Evolutionary conservation across 2,113 vertebrate species (phyloP).

Genomic region (Indicator indicator): DNA sequence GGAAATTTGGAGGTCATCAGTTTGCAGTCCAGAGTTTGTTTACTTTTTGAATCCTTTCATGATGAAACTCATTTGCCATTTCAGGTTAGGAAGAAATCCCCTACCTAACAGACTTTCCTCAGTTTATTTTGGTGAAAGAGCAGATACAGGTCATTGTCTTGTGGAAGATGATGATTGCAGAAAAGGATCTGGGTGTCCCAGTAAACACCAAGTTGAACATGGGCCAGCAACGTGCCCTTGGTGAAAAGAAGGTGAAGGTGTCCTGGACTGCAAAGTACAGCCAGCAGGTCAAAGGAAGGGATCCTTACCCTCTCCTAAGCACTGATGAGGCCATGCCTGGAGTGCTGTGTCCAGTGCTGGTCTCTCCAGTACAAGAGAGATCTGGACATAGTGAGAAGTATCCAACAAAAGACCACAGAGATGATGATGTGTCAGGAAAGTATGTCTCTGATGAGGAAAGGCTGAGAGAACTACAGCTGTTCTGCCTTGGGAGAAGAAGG

Average conservation of each 20-base stretch:
- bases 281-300: background rate
- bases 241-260: background rate
- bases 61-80: background rate
- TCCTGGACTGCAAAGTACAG: background rate
- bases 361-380: background rate
- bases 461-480: background rate
- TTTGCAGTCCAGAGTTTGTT: background rate
- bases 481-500: too few species aligned
- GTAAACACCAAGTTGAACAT: accelerated
- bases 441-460: background rate
- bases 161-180: background rate
- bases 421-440: background rate
- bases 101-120: background rate
- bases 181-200: background rate
- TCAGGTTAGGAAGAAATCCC: background rate
- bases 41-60: background rate
- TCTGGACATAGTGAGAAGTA: background rate
- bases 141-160: background rate
- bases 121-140: background rate
- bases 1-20: background rate
- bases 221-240: background rate
- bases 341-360: background rate
- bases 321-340: background rate
- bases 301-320: background rate
- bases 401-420: background rate